A percentile compares a stretch with the other conserved stretches of the same genome.
Conservation (phyloP, 2,113 vertebrate species). For the Ursus arctos region DNA sequence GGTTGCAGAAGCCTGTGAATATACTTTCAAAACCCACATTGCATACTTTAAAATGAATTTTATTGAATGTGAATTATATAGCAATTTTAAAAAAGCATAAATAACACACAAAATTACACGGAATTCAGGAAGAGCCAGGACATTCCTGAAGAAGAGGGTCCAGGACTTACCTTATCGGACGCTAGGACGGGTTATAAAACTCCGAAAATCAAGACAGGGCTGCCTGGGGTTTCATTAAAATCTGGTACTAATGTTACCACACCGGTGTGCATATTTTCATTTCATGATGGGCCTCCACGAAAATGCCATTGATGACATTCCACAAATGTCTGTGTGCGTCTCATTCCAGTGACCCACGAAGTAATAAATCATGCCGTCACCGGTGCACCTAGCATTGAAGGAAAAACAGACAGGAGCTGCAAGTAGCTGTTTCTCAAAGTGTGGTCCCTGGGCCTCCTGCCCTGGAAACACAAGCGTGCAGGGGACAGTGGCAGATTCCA, state of each 20-base stretch:
- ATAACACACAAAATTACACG: neutral
- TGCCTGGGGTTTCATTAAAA: neutral
- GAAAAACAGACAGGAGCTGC: neutral
- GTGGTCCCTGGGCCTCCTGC: neutral
- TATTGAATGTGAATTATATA: neutral
- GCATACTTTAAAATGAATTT: neutral
- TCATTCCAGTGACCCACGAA: neutral
- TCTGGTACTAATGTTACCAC: fast-evolving
- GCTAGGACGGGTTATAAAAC: neutral
- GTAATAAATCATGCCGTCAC: conserved; percentile 14
- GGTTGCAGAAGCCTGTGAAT: neutral
- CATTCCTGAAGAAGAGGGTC: neutral
- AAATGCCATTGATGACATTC: conserved; percentile 38
- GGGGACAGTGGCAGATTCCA: neutral
- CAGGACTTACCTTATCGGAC: neutral
- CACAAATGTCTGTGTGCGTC: conserved; percentile 1
- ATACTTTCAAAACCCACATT: neutral
- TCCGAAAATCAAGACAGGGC: neutral
- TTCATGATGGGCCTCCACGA: neutral
- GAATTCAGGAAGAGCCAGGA: neutral
- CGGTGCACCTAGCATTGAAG: neutral
- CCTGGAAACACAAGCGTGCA: neutral
- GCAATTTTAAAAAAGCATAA: neutral
- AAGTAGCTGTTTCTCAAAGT: neutral
- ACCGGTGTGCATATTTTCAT: neutral